These are phyloP conservation scores for Ips nitidus DNA, from an alignment of 1,140 invertebrate species.

Conservation along the genomic window DNA sequence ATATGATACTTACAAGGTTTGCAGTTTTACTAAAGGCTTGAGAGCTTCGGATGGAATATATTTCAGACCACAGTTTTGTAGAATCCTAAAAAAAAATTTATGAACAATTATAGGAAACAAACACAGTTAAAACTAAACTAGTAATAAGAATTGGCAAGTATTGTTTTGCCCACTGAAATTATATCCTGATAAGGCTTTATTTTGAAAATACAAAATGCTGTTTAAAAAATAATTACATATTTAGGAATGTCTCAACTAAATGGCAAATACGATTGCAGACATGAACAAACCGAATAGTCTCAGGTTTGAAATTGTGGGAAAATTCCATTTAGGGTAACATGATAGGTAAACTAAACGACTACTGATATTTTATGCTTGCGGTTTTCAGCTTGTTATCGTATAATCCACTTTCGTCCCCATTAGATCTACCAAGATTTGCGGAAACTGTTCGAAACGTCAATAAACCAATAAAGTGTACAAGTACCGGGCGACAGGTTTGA, in stretches of 20 bases:
- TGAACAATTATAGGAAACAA: background rate
- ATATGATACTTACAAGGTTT: slow-evolving; percentile 58
- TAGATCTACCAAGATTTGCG: slow-evolving; percentile 1
- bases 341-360: background rate
- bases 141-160: no score
- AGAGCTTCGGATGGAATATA: slow-evolving; percentile 56
- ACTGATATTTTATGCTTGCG: slow-evolving; percentile 17
- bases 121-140: background rate
- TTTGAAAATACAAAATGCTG: no score
- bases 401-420: slow-evolving; percentile 9
- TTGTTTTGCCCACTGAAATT: no score
- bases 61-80: slow-evolving; percentile 59
- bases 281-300: no score
- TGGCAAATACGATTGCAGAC: no score
- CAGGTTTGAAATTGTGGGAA: background rate
- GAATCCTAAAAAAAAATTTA: slow-evolving; percentile 47
- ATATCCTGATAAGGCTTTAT: no score
- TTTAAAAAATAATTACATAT: no score
- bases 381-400: slow-evolving; percentile 15
- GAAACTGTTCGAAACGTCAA: slow-evolving; percentile 7
- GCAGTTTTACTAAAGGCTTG: slow-evolving; percentile 54
- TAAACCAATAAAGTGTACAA: slow-evolving; percentile 19
- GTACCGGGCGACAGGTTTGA: slow-evolving; percentile 9
- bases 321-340: background rate
- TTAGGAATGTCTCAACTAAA: no score